Evolutionary conservation across 2,113 vertebrate genomes (phyloP).

Genomic region (Edolisoma coerulescens): DNA sequence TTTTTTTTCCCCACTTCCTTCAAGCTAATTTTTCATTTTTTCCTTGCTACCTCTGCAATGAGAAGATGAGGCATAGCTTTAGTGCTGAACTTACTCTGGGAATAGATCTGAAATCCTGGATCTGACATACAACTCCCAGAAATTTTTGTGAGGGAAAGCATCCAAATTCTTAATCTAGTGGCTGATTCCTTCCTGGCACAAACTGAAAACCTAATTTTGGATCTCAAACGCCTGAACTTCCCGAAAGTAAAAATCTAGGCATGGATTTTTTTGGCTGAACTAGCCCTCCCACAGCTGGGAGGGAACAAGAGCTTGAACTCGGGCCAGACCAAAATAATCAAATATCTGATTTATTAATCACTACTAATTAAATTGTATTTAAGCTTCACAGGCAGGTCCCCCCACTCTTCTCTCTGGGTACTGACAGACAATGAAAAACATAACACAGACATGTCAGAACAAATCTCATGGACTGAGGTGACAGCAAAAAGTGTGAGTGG

Average conservation of each 20-base stretch:
- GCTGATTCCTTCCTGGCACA: slow-evolving; percentile 44
- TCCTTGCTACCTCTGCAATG: background rate
- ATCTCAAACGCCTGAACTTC: slow-evolving; percentile 43
- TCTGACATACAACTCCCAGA: slow-evolving; percentile 45
- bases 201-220: slow-evolving; percentile 55
- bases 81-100: background rate
- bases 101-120: slow-evolving; percentile 35
- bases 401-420: background rate
- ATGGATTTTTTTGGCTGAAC: slow-evolving; percentile 26
- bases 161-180: slow-evolving; percentile 42
- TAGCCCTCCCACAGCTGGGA: slow-evolving; percentile 38
- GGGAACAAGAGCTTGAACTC: slow-evolving; percentile 4
- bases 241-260: slow-evolving; percentile 54
- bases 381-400: background rate
- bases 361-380: background rate
- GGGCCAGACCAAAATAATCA: slow-evolving; percentile 15
- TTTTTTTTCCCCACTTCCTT: fast-evolving
- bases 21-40: background rate
- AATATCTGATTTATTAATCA: slow-evolving; percentile 35
- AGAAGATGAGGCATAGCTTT: background rate
- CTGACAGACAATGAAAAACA: background rate
- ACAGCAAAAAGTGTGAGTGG: background rate
- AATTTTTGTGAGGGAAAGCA: slow-evolving; percentile 41
- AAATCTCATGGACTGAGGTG: background rate
- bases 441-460: background rate